Evolutionary conservation across 2,888 invertebrate genomes (phyloP).

Genomic region (Linnaemya tessellans): DNA sequence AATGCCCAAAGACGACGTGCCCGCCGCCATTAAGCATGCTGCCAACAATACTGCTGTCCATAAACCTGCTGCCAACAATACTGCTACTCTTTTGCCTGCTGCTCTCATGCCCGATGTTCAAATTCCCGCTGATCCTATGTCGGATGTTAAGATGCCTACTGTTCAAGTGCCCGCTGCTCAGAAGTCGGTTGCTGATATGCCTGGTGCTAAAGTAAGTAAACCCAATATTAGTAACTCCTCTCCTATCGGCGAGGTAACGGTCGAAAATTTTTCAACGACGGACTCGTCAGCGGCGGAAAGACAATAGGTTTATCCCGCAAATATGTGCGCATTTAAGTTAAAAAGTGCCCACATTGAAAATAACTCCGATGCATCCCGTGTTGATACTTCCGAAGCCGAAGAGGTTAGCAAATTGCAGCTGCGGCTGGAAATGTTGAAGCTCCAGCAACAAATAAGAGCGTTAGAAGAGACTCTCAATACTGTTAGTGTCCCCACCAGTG

Average conservation of each 20-base stretch:
- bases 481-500: neutral
- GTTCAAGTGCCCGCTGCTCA: neutral
- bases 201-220: neutral
- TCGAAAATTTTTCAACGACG: neutral
- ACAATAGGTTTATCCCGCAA: neutral
- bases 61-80: too few relatives aligned
- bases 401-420: constrained; percentile 4
- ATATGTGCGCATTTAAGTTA: neutral
- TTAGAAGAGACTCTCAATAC: neutral
- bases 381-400: neutral
- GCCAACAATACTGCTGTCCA: too few relatives aligned
- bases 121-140: too few relatives aligned
- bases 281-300: neutral
- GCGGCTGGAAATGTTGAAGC: constrained; percentile 13
- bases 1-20: too few relatives aligned
- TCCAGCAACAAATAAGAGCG: constrained; percentile 21
- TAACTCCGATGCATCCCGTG: neutral
- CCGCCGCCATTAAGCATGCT: too few relatives aligned
- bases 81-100: too few relatives aligned
- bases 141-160: too few relatives aligned
- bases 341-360: too few relatives aligned
- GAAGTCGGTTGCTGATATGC: neutral
- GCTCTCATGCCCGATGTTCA: neutral
- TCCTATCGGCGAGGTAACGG: neutral
- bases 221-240: too few relatives aligned